phyloP scores from a whole-genome alignment of 2,113 vertebrate genomes.

The Stigmatopora argus region DNA sequence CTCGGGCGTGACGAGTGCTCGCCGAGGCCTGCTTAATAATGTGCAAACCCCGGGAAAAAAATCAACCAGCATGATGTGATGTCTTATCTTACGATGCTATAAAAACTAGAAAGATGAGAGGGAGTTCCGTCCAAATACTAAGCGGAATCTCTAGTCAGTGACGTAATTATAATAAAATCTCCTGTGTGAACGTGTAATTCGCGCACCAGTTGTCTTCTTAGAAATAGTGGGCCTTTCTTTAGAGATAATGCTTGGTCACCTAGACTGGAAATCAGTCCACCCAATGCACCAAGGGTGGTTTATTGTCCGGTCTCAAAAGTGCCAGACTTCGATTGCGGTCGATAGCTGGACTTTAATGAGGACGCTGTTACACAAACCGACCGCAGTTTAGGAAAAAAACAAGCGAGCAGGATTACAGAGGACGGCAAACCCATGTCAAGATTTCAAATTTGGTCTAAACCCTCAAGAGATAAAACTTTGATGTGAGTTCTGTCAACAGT shows the following conservation, averaged over 20 bases:
- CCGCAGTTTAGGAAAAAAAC: background rate
- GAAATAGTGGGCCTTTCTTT: background rate
- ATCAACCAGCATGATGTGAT: slow-evolving; percentile 6
- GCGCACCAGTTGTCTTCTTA: background rate
- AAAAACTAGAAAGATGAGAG: background rate
- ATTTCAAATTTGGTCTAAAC: background rate
- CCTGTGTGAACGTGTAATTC: background rate
- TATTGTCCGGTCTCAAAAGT: background rate
- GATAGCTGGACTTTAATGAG: background rate
- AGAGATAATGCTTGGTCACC: background rate
- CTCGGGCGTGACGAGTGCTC: slow-evolving; percentile 35
- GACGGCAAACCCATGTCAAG: background rate
- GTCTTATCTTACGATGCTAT: slow-evolving; percentile 20
- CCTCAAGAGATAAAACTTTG: too few species aligned
- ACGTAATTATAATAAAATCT: background rate
- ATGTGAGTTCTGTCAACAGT: background rate
- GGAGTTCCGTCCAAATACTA: background rate
- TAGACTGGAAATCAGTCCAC: background rate
- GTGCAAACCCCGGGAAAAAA: background rate
- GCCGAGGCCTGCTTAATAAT: slow-evolving; percentile 18
- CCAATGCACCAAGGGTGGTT: background rate
- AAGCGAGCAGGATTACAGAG: background rate
- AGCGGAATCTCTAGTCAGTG: background rate
- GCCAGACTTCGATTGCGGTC: background rate
- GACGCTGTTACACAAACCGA: background rate